phyloP scores from a whole-genome alignment of 2,113 vertebrate species.

The Meriones unguiculatus region DNA sequence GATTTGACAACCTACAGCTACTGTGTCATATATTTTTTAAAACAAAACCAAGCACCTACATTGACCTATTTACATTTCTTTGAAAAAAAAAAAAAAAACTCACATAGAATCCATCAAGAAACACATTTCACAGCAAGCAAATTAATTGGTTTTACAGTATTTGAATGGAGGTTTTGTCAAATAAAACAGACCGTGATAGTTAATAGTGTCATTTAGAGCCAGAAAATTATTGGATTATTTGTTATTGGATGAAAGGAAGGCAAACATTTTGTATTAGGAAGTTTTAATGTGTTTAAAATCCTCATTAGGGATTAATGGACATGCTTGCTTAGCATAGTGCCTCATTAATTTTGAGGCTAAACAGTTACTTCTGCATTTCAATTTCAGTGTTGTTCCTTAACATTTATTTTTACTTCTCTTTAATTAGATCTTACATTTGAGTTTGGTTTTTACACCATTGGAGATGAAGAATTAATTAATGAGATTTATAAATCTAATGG shows the following conservation, averaged over 20 bases:
- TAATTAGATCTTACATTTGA: slow-evolving; percentile 90
- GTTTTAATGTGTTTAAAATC: slow-evolving; percentile 92
- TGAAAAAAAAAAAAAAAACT: slow-evolving; percentile 84
- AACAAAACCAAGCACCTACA: slow-evolving; percentile 83
- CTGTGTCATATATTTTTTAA: slow-evolving; percentile 81
- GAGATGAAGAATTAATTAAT: slow-evolving; percentile 91
- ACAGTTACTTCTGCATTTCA: slow-evolving; percentile 89
- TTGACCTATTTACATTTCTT: slow-evolving; percentile 88
- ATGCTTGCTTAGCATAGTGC: slow-evolving; percentile 88
- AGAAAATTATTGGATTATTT: slow-evolving; percentile 91
- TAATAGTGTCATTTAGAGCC: slow-evolving; percentile 91
- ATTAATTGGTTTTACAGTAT: slow-evolving; percentile 92
- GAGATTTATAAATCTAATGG: slow-evolving; percentile 89
- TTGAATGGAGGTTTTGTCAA: slow-evolving; percentile 90
- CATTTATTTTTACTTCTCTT: slow-evolving; percentile 82
- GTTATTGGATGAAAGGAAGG: slow-evolving; percentile 91
- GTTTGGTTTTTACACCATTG: slow-evolving; percentile 85
- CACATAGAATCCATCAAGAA: slow-evolving; percentile 88
- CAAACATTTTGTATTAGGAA: slow-evolving; percentile 91
- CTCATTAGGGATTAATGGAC: slow-evolving; percentile 92
- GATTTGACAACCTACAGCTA: slow-evolving; percentile 85
- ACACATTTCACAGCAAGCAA: slow-evolving; percentile 89
- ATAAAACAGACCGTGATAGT: slow-evolving; percentile 90
- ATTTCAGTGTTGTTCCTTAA: slow-evolving; percentile 83
- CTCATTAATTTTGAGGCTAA: slow-evolving; percentile 91